Evolutionary conservation across 2,113 vertebrate species (phyloP), one percentile per base, ranked within the genome.

Genomic region (Anguilla rostrata): DNA sequence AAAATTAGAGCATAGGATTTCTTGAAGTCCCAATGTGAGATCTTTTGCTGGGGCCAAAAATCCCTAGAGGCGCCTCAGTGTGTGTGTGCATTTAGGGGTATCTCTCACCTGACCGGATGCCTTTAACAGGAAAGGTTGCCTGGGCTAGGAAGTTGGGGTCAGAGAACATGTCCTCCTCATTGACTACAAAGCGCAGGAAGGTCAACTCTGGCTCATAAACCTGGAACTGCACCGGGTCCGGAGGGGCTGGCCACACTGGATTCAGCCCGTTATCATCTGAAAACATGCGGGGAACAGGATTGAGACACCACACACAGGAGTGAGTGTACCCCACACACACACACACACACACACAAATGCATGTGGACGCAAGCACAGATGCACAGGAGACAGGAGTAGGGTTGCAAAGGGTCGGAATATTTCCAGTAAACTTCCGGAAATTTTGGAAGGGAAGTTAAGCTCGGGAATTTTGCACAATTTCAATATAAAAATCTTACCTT

Each of bases 141-240:
- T 99, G 98, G 60, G 98, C 98, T 34, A 99, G 95, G 92, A 99
- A 99, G 93, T 99, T 99, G 57, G 98, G 97, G 88, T 99, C 98
- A 39, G 98, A 99, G 95, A 99, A 99, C 96, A 99, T 99, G 89
- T 99, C 98, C 87, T 99, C 98, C 91, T 99, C 98, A 0, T 98
- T 98, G 75, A 99, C 97, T 86, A 98, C 97, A 5, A 99, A 99
- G 91, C 98, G 97, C 78, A 99, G 94, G 87, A 98, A 98, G 0
- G 97, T 97, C 3, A 98, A 94, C 71, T 96, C 97, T 1, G 98
- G 97, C 84, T 99, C 98, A 5, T 96, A 96, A 88, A 99, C 97
- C 4, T 94, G 95, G 90, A 99, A 98, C 26, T 93, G 92, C 16
- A 97, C 93, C 2, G 96, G 94, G 82, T 98, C 97, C 15, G 96